Evolutionary conservation across 2,113 vertebrate genomes (phyloP).

Genomic region (Danionella cerebrum): DNA sequence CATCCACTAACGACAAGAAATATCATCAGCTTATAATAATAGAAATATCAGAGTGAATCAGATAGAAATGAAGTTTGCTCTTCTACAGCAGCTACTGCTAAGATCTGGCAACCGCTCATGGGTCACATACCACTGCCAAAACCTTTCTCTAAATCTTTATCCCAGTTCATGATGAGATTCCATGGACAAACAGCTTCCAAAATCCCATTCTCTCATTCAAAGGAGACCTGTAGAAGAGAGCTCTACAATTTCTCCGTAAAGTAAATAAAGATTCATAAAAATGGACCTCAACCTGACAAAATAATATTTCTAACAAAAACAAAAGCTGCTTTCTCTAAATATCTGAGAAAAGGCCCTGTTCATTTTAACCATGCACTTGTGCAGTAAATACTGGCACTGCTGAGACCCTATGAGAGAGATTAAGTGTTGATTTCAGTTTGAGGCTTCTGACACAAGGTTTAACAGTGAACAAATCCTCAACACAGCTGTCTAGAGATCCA

Average conservation of each 20-base stretch:
- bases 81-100: conserved; percentile 7
- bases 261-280: too few species aligned
- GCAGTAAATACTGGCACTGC: neutral
- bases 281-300: too few species aligned
- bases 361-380: neutral
- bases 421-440: neutral
- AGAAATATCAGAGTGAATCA: too few species aligned
- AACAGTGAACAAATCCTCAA: neutral
- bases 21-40: too few species aligned
- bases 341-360: neutral
- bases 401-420: neutral
- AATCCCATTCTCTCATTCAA: too few species aligned
- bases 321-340: neutral
- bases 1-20: neutral
- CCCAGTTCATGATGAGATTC: neutral
- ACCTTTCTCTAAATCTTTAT: neutral
- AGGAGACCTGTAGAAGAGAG: too few species aligned
- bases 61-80: too few species aligned
- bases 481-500: neutral
- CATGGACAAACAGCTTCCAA: neutral
- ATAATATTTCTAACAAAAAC: too few species aligned
- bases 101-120: neutral
- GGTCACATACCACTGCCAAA: neutral
- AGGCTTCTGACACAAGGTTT: neutral
- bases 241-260: too few species aligned